Conservation (phyloP, 2,797 vertebrate genomes). For the Carcharodon carcharias region DNA sequence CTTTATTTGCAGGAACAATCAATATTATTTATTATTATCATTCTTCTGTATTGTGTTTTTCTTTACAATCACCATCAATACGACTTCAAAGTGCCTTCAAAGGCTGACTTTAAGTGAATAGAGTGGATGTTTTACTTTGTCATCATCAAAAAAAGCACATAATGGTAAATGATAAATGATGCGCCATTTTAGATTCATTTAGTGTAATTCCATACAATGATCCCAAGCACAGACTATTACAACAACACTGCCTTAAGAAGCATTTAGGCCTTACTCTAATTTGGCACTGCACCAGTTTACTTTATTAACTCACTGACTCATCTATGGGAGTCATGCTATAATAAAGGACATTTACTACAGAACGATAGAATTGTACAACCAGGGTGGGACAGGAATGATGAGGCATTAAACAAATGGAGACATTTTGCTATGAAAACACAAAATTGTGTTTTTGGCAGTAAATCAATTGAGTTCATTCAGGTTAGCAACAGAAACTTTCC, state of each 20-base stretch:
- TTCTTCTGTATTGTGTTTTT: background rate
- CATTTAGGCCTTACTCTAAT: background rate
- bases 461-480: slow-evolving; percentile 33
- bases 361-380: background rate
- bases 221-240: background rate
- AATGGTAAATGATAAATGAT: background rate
- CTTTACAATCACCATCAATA: background rate
- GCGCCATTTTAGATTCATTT: background rate
- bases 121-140: background rate
- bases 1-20: background rate
- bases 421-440: slow-evolving; percentile 17
- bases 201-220: background rate
- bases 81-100: background rate
- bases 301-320: slow-evolving; percentile 3
- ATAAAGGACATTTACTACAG: background rate
- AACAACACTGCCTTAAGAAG: background rate
- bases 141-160: background rate
- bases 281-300: background rate
- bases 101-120: background rate
- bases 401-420: slow-evolving; percentile 14
- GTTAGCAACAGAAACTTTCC: slow-evolving; percentile 29
- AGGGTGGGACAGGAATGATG: slow-evolving; percentile 29
- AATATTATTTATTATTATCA: background rate
- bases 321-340: background rate
- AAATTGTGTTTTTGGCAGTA: slow-evolving; percentile 10